Evolutionary conservation across 2,113 vertebrate genomes (phyloP), one percentile per base, ranked within the genome.

Genomic region (Phylloscopus trochilus): DNA sequence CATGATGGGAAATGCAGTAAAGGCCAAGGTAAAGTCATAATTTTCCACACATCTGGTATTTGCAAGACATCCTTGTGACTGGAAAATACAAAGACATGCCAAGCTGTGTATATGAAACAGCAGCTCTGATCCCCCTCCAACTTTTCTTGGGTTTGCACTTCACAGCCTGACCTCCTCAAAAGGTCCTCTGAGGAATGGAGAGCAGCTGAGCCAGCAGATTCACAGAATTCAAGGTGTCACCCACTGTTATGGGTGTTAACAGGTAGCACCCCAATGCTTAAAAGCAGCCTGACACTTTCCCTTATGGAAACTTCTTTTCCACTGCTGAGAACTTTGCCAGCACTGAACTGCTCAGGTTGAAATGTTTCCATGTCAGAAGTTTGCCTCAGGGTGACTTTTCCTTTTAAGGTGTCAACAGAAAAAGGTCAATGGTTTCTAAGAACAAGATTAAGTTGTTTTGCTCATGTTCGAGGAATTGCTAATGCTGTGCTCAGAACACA

Each of bases 381-480:
- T 75, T 84, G 83, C 91, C 89, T 92, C 63, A 70, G 83, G 88
- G 75, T 86, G 66, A 85, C 63, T 83, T 92, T 73, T 86, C 63
- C 44, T 87, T 90, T 63, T 56, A 11, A 93, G 76, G 53, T 16
- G n/a, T 94, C 85, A 93, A 83, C 51, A 92, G 75, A 46, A 83
- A 90, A 93, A 85, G 75, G 58, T 83, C 84, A 95, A 9, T 27
- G 63, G 46, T 68, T 96, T 88, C 85, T 41, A 51, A 94, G 90
- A 93, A 85, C n/a, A 76, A 46, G 82, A 87, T 79, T 51, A 85
- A 91, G 77, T 68, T 90, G 43, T 62, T 86, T 76, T 55, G 70
- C 43, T 28, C 1, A 0, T 23, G 46, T 90, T 76, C 0, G 0
- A 88, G n/a, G 79, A 94, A 85, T 21, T 83, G 33, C 60, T 72